Percentiles rank a stretch among this genome's conserved stretches.
Evolutionary conservation across 2,797 vertebrate genomes (phyloP).

Genomic region (Anabas testudineus): DNA sequence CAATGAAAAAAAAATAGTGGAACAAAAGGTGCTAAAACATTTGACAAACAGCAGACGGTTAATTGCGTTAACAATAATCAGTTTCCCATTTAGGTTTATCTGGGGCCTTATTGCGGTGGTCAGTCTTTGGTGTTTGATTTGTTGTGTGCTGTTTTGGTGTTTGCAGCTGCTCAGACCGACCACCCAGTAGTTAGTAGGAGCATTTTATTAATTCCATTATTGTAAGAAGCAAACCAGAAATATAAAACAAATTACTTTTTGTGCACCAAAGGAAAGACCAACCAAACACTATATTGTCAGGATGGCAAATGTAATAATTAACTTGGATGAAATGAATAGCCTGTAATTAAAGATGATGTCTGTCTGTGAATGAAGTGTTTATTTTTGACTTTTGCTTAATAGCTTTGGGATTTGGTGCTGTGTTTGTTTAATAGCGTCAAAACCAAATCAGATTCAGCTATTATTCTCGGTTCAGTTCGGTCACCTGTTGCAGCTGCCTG

Average conservation of each 20-base stretch:
- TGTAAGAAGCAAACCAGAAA: constrained; percentile 12
- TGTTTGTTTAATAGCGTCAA: constrained; percentile 61
- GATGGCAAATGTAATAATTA: constrained; percentile 20
- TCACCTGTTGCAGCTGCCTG: constrained; percentile 49
- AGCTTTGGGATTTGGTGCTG: constrained; percentile 42
- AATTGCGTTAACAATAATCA: too few species aligned
- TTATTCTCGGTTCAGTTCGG: constrained; percentile 49
- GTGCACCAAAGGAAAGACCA: constrained; percentile 12
- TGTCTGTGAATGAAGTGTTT: constrained; percentile 38
- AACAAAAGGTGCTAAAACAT: too few species aligned
- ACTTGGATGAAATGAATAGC: constrained; percentile 34
- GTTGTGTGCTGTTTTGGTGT: too few species aligned
- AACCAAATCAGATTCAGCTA: constrained; percentile 53
- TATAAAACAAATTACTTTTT: constrained; percentile 21
- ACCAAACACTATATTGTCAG: constrained; percentile 15
- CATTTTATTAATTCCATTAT: too few species aligned
- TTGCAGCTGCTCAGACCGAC: too few species aligned
- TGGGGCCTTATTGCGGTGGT: too few species aligned
- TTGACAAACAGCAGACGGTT: too few species aligned
- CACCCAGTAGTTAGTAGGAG: too few species aligned
- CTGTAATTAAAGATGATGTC: constrained; percentile 50
- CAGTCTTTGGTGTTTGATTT: too few species aligned
- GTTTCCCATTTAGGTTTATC: too few species aligned
- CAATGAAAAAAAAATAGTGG: too few species aligned
- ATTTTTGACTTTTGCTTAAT: constrained; percentile 62